These are phyloP conservation scores for Zeugodacus cucurbitae DNA, from an alignment of 1,140 invertebrate genomes.

Conservation along the genomic window DNA sequence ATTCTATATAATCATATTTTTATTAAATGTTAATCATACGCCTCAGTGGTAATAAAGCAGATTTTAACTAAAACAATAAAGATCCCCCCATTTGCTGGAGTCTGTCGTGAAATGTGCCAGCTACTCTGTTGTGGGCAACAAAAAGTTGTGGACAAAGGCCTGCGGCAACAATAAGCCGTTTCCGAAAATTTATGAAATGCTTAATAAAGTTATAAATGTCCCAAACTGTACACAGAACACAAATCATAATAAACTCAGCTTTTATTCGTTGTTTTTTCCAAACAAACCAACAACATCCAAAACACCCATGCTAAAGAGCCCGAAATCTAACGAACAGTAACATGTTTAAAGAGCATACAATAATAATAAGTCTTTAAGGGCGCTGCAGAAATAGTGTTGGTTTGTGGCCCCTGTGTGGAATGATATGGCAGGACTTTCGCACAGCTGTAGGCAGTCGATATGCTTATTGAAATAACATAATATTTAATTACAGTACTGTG, in stretches of 20 bases:
- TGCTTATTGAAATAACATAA: too few species aligned
- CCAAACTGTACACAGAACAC: background rate
- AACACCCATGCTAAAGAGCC: background rate
- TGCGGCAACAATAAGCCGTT: background rate
- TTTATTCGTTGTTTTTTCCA: background rate
- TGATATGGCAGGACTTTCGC: too few species aligned
- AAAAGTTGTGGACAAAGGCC: background rate
- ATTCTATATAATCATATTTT: background rate
- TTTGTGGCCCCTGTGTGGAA: too few species aligned
- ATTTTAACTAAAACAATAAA: background rate
- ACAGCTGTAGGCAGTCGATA: too few species aligned
- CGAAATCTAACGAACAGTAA: background rate
- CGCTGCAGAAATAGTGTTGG: too few species aligned
- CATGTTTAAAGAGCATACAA: background rate
- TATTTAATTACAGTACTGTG: too few species aligned
- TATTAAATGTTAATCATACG: constrained; percentile 62
- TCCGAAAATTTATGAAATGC: background rate
- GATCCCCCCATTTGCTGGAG: background rate
- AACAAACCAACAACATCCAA: background rate
- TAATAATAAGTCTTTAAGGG: background rate
- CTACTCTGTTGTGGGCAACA: background rate
- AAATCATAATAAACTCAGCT: background rate
- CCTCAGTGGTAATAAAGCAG: constrained; percentile 50
- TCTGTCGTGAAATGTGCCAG: background rate
- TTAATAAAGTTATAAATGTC: constrained; percentile 35